Conservation (phyloP, 1,140 invertebrate species). For the Harlomillsia oculata region DNA sequence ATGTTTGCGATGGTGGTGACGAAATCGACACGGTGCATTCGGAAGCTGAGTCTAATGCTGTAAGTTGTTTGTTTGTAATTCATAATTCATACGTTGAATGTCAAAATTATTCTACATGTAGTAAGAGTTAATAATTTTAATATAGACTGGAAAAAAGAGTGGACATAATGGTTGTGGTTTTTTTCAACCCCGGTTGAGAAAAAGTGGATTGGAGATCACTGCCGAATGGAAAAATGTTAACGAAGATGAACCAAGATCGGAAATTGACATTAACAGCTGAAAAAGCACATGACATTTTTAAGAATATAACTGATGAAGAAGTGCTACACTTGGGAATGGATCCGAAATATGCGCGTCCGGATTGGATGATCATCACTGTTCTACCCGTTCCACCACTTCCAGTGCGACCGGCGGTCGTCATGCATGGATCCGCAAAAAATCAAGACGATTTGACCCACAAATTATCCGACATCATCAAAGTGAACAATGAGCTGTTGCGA, state of each 20-base stretch:
- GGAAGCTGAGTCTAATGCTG: constrained; percentile 25
- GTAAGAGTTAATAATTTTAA: too few relatives aligned
- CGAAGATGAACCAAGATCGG: constrained; percentile 93
- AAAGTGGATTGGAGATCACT: constrained; percentile 79
- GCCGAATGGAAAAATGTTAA: constrained; percentile 98
- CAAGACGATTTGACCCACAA: constrained; percentile 99
- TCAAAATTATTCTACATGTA: too few relatives aligned
- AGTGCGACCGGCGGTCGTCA: constrained; percentile 88
- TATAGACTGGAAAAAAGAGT: constrained; percentile 52
- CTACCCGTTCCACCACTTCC: constrained; percentile 91
- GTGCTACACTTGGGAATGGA: constrained; percentile 92
- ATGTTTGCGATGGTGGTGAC: constrained; percentile 96
- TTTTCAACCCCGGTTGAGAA: constrained; percentile 85
- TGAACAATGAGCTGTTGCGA: constrained; percentile 88
- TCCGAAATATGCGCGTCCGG: constrained; percentile 87
- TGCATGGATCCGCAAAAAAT: constrained; percentile 97
- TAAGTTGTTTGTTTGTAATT: constrained; percentile 15
- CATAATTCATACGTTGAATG: too few relatives aligned
- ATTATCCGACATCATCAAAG: constrained; percentile 94
- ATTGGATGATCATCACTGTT: constrained; percentile 98
- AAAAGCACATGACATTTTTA: constrained; percentile 41
- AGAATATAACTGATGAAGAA: constrained; percentile 66
- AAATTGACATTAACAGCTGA: constrained; percentile 89
- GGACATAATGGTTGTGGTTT: constrained; percentile 93
- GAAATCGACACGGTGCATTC: constrained; percentile 65